Percentiles rank a stretch among this genome's conserved stretches.
phyloP scores from a whole-genome alignment of 1,140 invertebrate genomes.

The Papilio polyxenes region DNA sequence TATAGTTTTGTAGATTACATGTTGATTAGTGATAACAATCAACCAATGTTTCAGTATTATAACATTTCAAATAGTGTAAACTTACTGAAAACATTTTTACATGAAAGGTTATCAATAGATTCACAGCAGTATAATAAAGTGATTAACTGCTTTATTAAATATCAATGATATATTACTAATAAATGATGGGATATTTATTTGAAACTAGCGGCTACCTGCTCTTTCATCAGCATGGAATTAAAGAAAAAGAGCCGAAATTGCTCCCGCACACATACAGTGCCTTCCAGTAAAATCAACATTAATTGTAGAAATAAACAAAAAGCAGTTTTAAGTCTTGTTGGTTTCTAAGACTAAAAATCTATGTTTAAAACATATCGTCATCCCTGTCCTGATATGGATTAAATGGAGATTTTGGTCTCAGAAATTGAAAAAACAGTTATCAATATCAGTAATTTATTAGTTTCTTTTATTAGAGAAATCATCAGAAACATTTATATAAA shows the following conservation, averaged over 20 bases:
- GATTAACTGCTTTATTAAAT: not conserved
- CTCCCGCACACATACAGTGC: too few relatives aligned
- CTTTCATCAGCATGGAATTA: too few relatives aligned
- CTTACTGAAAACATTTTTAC: not conserved
- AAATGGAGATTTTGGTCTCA: too few relatives aligned
- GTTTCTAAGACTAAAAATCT: too few relatives aligned
- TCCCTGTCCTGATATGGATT: too few relatives aligned
- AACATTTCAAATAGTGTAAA: constrained; percentile 50
- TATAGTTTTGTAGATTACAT: not conserved
- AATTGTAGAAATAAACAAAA: not conserved
- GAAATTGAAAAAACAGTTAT: not conserved
- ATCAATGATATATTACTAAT: not conserved
- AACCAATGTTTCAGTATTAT: not conserved
- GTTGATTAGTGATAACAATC: not conserved
- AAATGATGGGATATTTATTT: too few relatives aligned
- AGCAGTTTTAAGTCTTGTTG: not conserved
- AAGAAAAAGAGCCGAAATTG: too few relatives aligned
- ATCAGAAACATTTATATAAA: not conserved
- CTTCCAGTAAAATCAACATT: not conserved
- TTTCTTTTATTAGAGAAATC: not conserved
- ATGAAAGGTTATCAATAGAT: not conserved
- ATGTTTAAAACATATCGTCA: too few relatives aligned
- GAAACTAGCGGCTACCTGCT: too few relatives aligned
- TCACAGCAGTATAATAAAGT: not conserved
- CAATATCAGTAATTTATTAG: not conserved